Evolutionary conservation across 2,113 vertebrate species (phyloP).

Genomic region (Mustela lutreola): DNA sequence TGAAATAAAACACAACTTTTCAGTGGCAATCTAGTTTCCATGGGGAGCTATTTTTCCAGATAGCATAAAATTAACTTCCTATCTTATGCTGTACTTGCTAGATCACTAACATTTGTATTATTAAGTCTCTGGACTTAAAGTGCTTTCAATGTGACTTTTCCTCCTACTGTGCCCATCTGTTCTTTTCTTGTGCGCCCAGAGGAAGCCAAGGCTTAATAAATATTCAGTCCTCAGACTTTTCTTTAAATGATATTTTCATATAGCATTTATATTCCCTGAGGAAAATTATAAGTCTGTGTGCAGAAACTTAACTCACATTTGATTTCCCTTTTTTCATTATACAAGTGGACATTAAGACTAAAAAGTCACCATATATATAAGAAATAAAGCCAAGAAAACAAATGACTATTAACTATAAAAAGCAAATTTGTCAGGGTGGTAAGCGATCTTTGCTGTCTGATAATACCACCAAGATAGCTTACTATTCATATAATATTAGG

Average conservation of each 20-base stretch:
- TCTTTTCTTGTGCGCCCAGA: not conserved
- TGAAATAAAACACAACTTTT: conserved; percentile 55
- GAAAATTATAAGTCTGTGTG: conserved; percentile 30
- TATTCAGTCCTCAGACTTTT: not conserved
- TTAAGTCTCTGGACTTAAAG: conserved; percentile 45
- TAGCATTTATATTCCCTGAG: conserved; percentile 27
- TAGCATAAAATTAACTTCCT: conserved; percentile 59
- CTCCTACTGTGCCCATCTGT: not conserved
- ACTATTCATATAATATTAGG: not conserved
- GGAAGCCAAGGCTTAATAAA: not conserved
- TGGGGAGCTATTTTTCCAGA: conserved; percentile 64
- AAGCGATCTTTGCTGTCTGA: not conserved
- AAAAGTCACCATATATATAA: not conserved
- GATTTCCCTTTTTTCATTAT: conserved; percentile 36
- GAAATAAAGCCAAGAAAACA: not conserved
- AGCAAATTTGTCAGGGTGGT: not conserved
- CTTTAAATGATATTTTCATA: not conserved
- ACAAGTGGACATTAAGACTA: not conserved
- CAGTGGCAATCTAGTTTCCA: conserved; percentile 65
- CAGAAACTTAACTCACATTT: conserved; percentile 14
- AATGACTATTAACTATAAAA: conserved; percentile 47
- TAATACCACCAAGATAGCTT: conserved; percentile 6
- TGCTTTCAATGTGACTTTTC: conserved; percentile 55
- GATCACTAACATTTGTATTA: conserved; percentile 62
- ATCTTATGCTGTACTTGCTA: conserved; percentile 55